These are phyloP conservation scores for Lomographa bimaculata DNA, from an alignment of 2,888 invertebrate genomes.

Conservation along the genomic window DNA sequence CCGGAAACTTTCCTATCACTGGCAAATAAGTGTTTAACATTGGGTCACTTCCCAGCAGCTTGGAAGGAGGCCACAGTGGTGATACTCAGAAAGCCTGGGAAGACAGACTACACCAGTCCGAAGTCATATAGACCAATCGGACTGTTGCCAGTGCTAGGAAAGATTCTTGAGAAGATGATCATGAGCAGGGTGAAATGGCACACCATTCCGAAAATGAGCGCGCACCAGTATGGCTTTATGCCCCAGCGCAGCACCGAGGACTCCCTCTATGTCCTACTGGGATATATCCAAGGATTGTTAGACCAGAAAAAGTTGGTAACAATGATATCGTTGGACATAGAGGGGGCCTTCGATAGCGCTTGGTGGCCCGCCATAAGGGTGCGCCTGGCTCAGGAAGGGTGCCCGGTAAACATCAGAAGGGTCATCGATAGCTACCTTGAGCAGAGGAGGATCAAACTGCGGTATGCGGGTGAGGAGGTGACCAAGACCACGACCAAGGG, in stretches of 20 bases:
- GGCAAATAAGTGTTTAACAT: slow-evolving; percentile 2
- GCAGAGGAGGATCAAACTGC: too few relatives aligned
- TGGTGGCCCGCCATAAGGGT: too few relatives aligned
- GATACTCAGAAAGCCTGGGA: slow-evolving; percentile 2
- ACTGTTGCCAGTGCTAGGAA: slow-evolving; percentile 27
- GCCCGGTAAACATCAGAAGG: too few relatives aligned
- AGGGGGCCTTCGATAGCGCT: slow-evolving; percentile 21
- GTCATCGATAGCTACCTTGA: too few relatives aligned
- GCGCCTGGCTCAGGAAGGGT: too few relatives aligned
- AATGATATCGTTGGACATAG: slow-evolving; percentile 14
- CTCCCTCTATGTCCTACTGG: slow-evolving; percentile 1
- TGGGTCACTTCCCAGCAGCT: not conserved
- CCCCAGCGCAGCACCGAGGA: too few relatives aligned
- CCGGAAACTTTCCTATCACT: not conserved
- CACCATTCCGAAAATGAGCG: too few relatives aligned
- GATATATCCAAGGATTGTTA: not conserved
- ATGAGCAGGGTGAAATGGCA: too few relatives aligned
- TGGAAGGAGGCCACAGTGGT: slow-evolving; percentile 10
- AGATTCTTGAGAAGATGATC: slow-evolving; percentile 11
- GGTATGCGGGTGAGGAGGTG: not conserved
- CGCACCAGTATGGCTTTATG: too few relatives aligned
- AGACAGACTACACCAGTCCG: not conserved
- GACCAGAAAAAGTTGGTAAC: not conserved
- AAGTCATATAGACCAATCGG: slow-evolving; percentile 16
- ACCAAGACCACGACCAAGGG: not conserved